Evolutionary conservation across 92 coral and sea anemone genomes (phyloP), one percentile per base, ranked within the genome.

Genomic region (Nematostella vectensis): DNA sequence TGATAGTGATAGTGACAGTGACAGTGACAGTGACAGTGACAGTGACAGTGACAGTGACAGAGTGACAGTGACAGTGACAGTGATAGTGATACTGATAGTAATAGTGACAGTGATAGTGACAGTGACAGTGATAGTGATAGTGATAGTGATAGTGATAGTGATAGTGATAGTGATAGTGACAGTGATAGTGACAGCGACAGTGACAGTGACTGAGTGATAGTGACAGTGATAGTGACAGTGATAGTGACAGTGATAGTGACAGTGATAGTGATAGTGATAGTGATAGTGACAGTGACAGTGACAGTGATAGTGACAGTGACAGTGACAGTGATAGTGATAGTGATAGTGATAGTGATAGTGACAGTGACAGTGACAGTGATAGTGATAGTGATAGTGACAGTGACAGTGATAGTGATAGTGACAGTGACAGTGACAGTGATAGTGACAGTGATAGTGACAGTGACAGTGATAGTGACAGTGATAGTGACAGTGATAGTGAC

Each of bases 291-390:
- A 44, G 21, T 44, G 15, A 44, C 50, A 44, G 21, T 44, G 15
- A 44, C 50, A 44, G 21, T 44, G 15, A 44, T 24, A 44, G 21
- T 44, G 15, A 44, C 50, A 44, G 15, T 12, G 15, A 44, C 50
- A 44, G 21, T 44, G 15, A 44, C 50, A 44, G 21, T 44, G 15
- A 44, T 24, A 44, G 21, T 44, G 15, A 44, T 24, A 44, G 21
- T 44, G 15, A 44, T 24, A 44, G 21, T 44, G 15, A 44, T 24
- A 44, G n/a, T n/a, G n/a, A n/a, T n/a, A n/a, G 21, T 44, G 15
- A 44, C 50, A 44, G 21, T 44, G 15, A 44, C 50, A 44, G 21
- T 44, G 50, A 44, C n/a, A n/a, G n/a, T n/a, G n/a, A n/a, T n/a
- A n/a, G n/a, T 48, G 54, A 24, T 10, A 18, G 21, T 48, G 54